Conservation (phyloP, 2,888 invertebrate genomes). For the Drosophila neoperkinsi region DNA sequence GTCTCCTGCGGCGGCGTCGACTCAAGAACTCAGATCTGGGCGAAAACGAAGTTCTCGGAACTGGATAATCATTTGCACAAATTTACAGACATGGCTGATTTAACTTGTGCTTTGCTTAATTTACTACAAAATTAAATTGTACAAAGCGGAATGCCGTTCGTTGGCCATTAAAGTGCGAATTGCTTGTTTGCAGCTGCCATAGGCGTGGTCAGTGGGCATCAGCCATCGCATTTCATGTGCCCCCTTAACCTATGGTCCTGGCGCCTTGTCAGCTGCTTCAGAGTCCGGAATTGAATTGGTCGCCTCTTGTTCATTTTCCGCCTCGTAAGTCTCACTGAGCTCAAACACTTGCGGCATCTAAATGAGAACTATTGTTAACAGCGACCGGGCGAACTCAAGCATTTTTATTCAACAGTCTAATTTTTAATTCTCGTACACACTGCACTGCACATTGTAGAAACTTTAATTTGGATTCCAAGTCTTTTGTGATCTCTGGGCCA, state of each 20-base stretch:
- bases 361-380: conserved; percentile 73
- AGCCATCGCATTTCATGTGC: conserved; percentile 8
- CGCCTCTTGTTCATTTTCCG: conserved; percentile 72
- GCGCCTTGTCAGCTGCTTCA: conserved; percentile 40
- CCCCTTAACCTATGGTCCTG: conserved; percentile 16
- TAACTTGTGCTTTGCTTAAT: conserved; percentile 67
- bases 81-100: conserved; percentile 61
- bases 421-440: conserved; percentile 41
- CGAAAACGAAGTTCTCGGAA: conserved; percentile 8
- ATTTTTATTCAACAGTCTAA: conserved; percentile 64
- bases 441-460: conserved; percentile 26
- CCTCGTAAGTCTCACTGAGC: conserved; percentile 64
- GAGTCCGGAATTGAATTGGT: conserved; percentile 42
- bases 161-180: conserved; percentile 57
- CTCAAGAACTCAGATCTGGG: conserved; percentile 12
- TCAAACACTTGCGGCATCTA: conserved; percentile 69
- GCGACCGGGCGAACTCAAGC: conserved; percentile 46
- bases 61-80: conserved; percentile 58
- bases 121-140: conserved; percentile 74
- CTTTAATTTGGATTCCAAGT: conserved; percentile 46
- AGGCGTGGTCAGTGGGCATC: conserved; percentile 49
- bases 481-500: conserved; percentile 23
- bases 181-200: conserved; percentile 51
- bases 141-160: conserved; percentile 59
- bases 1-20: not conserved